Base-by-base conservation (phyloP, 2,888 invertebrate species). In the Drosophila vallismaia region DNA sequence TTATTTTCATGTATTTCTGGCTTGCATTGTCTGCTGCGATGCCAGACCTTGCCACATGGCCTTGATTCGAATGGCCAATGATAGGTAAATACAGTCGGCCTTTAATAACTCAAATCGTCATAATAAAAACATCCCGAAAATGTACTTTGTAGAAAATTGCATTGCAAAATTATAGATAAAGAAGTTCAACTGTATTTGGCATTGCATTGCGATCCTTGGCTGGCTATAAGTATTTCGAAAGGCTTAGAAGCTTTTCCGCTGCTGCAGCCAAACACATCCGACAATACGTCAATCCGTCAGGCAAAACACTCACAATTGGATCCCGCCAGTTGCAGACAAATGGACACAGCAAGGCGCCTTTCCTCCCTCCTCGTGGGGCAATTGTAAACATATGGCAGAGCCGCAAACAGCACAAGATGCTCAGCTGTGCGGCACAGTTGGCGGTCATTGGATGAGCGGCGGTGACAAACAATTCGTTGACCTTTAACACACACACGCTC, bases 271-370 rank as follows among this genome's bases (percentile, higher is more conserved):
- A 74, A 57, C 56, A 54, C 79, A 77, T 56, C 57, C 53, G 74
- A 79, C 77, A 69, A 80, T 86, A 82, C 53, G 74, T 83, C 77
- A 69, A 80, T 86, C 85, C 68, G 71, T 84, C 87, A 81, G 62
- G 76, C 57, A 59, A 59, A 67, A 58, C 78, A 78, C 76, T 63
- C 49, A 54, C 52, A 78, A 48, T 72, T 31, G 38, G 62, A 73
- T 70, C 45, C 66, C 60, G 54, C 72, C 46, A 79, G 69, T 59
- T 53, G 71, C 57, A 86, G 82, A 86, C 81, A 86, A 84, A 86
- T 84, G 87, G 82, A 81, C 81, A 63, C 86, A 86, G 78, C 81
- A 60, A 77, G 76, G 63, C 57, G 68, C 71, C 46, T 57, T 60
- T 40, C 51, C 9, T 49, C 51, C 55, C 6, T n/a, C 52, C 31